Evolutionary conservation across 2,888 invertebrate genomes (phyloP).

Genomic region (Pseudococcus jackbeardsleyi): DNA sequence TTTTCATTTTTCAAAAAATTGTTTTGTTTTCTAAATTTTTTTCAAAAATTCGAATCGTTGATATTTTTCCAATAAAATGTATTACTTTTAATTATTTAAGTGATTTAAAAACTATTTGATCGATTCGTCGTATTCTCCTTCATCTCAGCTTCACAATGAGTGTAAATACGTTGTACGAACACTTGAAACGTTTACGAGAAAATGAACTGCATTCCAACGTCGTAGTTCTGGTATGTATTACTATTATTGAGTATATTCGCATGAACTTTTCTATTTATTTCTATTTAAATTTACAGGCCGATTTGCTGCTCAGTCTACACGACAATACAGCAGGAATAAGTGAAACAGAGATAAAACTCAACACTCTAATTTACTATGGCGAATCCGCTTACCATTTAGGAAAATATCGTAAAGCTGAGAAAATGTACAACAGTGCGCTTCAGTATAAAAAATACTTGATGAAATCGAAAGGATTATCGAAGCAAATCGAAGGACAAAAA

Average conservation of each 20-base stretch:
- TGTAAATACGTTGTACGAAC: conserved; percentile 76
- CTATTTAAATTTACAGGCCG: conserved; percentile 72
- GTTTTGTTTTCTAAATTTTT: too few relatives aligned
- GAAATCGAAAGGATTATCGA: conserved; percentile 72
- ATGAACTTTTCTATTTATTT: neutral
- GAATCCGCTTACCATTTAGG: conserved; percentile 78
- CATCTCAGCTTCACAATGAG: conserved; percentile 67
- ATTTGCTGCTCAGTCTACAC: conserved; percentile 76
- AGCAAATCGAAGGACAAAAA: conserved; percentile 72
- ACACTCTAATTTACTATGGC: conserved; percentile 78
- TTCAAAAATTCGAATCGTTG: too few relatives aligned
- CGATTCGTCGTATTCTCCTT: neutral
- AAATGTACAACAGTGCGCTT: conserved; percentile 77
- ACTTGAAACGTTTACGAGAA: conserved; percentile 79
- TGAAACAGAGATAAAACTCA: conserved; percentile 77
- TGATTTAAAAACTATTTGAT: neutral
- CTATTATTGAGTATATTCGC: neutral
- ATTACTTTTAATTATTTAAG: neutral
- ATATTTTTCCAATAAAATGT: neutral
- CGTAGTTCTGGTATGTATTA: conserved; percentile 76
- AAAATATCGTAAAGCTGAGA: conserved; percentile 79
- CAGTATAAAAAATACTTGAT: conserved; percentile 77
- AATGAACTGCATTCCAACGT: conserved; percentile 81
- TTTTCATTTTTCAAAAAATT: too few relatives aligned
- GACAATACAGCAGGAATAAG: conserved; percentile 78